phyloP scores from a whole-genome alignment of 53 echinoderm and acorn worm species.

The Echinarachnius parma region DNA sequence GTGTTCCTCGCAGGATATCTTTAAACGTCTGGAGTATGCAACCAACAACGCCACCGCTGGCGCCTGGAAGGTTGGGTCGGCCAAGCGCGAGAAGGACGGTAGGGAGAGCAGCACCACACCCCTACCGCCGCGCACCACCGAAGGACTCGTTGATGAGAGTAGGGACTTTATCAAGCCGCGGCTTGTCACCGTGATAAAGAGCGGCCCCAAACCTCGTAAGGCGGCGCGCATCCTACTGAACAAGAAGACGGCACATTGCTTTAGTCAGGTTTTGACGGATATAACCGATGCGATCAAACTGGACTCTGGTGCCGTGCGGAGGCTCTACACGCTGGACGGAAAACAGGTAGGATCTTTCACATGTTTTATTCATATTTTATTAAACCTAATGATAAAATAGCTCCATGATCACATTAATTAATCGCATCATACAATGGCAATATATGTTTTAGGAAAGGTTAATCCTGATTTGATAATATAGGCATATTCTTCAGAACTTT shows the following conservation, averaged over 20 bases:
- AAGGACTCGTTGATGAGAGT: constrained; percentile 64
- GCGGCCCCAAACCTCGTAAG: constrained; percentile 86
- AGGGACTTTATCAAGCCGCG: constrained; percentile 88
- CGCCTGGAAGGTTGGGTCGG: constrained; percentile 76
- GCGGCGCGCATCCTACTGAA: constrained; percentile 86
- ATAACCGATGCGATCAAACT: constrained; percentile 96
- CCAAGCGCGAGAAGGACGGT: constrained; percentile 50
- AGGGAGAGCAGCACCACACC: constrained; percentile 64
- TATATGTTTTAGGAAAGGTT: no score
- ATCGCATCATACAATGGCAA: no score
- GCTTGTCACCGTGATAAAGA: constrained; percentile 90
- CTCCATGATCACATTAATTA: neutral
- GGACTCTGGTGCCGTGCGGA: constrained; percentile 92
- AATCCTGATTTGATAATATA: no score
- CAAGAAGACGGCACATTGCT: constrained; percentile 96
- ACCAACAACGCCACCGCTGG: constrained; percentile 65
- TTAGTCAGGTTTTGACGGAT: constrained; percentile 91
- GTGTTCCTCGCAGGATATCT: constrained; percentile 85
- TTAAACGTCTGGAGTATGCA: constrained; percentile 87
- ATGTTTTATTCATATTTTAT: neutral
- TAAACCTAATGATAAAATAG: neutral
- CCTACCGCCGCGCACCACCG: constrained; percentile 42
- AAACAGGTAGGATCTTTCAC: constrained; percentile 96
- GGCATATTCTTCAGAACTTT: no score
- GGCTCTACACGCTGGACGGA: constrained; percentile 88